phyloP scores from a whole-genome alignment of 2,888 invertebrate genomes.

The Zaprionus lineosus region DNA sequence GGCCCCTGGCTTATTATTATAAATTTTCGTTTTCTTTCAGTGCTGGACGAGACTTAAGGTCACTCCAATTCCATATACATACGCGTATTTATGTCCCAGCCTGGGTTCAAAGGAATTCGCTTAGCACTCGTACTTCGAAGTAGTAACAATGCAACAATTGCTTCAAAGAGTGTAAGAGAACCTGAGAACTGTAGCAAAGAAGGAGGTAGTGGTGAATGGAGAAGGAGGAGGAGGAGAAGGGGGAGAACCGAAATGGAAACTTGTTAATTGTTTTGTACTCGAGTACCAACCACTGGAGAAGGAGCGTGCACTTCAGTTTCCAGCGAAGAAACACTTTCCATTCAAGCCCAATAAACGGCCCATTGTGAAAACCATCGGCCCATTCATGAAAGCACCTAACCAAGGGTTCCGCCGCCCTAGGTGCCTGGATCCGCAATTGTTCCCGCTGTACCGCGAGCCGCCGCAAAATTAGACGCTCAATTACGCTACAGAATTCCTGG shows the following conservation, averaged over 20 bases:
- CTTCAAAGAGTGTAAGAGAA: conserved; percentile 13
- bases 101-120: conserved; percentile 67
- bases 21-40: conserved; percentile 75
- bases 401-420: conserved; percentile 25
- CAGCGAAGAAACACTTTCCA: conserved; percentile 72
- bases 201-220: too few species aligned
- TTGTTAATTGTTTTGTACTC: conserved; percentile 78
- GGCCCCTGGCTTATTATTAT: conserved; percentile 63
- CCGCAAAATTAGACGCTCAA: conserved; percentile 78
- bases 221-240: too few species aligned
- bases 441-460: conserved; percentile 44
- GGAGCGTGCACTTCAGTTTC: conserved; percentile 54
- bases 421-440: conserved; percentile 51
- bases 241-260: conserved; percentile 43
- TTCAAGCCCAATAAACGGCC: conserved; percentile 67
- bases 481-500: conserved; percentile 61
- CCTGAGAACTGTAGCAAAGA: conserved; percentile 29
- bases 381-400: conserved; percentile 69
- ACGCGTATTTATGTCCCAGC: not conserved
- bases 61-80: conserved; percentile 37
- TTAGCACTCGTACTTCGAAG: conserved; percentile 36
- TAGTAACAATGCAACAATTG: conserved; percentile 61
- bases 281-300: conserved; percentile 51
- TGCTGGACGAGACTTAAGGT: conserved; percentile 54
- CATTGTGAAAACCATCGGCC: conserved; percentile 52